Percentiles rank a stretch among this genome's conserved stretches.
Conservation (phyloP, 2,888 invertebrate genomes). For the Stenurella melanura region DNA sequence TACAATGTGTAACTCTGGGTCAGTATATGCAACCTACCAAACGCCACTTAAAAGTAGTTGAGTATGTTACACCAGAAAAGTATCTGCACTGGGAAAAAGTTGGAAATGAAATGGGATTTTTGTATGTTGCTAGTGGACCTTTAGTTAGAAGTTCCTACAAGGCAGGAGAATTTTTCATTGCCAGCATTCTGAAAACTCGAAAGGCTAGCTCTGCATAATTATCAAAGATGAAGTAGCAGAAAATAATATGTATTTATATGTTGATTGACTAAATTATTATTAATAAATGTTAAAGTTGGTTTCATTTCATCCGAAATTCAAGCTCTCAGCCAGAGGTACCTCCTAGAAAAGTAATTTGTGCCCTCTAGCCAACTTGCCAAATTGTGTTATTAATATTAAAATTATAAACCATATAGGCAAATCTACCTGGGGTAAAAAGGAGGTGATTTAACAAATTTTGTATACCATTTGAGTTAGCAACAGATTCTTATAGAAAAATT, state of each 20-base stretch:
- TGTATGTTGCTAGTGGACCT: constrained; percentile 98
- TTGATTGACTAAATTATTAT: background rate
- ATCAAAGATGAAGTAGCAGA: background rate
- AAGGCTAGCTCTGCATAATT: constrained; percentile 69
- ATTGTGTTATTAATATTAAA: too few relatives aligned
- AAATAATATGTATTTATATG: background rate
- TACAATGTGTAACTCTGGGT: constrained; percentile 97
- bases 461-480: too few relatives aligned
- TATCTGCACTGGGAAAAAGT: constrained; percentile 90
- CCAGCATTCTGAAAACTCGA: constrained; percentile 83
- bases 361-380: too few relatives aligned
- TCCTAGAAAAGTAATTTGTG: too few relatives aligned
- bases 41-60: constrained; percentile 90
- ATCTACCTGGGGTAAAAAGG: too few relatives aligned
- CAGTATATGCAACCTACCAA: constrained; percentile 99
- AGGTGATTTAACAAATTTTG: too few relatives aligned
- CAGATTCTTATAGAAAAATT: too few relatives aligned
- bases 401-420: too few relatives aligned
- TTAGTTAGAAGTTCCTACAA: constrained; percentile 97
- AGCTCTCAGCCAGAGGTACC: too few relatives aligned
- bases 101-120: constrained; percentile 91
- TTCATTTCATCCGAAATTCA: too few relatives aligned
- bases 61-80: constrained; percentile 97
- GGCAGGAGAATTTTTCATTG: constrained; percentile 96
- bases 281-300: background rate